Evolutionary conservation across 2,797 vertebrate species (phyloP).

Genomic region (Microctenopoma lineatum): DNA sequence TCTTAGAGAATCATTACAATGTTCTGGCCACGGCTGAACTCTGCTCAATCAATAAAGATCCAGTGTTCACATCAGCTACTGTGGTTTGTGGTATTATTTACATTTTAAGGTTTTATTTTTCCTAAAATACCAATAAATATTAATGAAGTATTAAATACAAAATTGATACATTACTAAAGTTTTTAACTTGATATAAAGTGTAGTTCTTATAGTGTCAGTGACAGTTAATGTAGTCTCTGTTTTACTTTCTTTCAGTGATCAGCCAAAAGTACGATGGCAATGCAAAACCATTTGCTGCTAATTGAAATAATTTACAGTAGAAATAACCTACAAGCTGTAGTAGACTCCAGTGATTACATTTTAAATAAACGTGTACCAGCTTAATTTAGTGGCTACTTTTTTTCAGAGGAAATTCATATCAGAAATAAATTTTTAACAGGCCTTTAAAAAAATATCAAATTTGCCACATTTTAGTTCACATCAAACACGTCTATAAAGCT

Average conservation of each 20-base stretch:
- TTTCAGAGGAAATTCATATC: too few relatives aligned
- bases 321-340: neutral
- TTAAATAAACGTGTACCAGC: neutral
- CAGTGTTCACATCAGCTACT: slow-evolving; percentile 56
- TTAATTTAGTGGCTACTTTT: too few relatives aligned
- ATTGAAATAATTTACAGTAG: neutral
- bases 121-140: neutral
- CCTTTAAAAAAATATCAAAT: neutral
- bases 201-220: too few relatives aligned
- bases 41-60: slow-evolving; percentile 68
- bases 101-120: neutral
- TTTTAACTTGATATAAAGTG: too few relatives aligned
- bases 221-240: too few relatives aligned
- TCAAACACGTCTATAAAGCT: neutral
- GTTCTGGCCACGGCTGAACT: slow-evolving; percentile 26
- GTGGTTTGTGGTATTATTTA: slow-evolving; percentile 21
- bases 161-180: too few relatives aligned
- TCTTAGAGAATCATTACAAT: slow-evolving; percentile 3
- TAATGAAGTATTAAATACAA: too few relatives aligned
- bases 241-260: too few relatives aligned
- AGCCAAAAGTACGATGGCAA: too few relatives aligned
- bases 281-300: too few relatives aligned
- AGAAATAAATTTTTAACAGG: too few relatives aligned
- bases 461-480: neutral
- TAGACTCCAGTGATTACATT: neutral